A percentile compares a stretch with the other conserved stretches of the same genome.
These are phyloP conservation scores for Quadroppia sp. DNA, from an alignment of 2,888 invertebrate species.

Conservation along the genomic window DNA sequence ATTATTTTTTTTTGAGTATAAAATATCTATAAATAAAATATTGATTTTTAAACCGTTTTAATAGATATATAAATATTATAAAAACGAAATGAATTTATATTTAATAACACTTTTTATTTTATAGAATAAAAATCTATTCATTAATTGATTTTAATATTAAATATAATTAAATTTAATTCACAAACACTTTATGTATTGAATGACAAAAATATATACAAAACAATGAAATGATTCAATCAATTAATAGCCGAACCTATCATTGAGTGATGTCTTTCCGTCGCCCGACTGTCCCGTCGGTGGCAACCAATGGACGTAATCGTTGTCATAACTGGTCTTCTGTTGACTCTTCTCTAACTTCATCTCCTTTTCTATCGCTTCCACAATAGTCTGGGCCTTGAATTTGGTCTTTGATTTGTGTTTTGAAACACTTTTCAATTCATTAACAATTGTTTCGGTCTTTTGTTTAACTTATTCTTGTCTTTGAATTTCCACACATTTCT, in stretches of 20 bases:
- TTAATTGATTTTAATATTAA: not conserved
- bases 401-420: constrained; percentile 17
- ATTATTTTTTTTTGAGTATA: no score
- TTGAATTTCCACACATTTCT: not conserved
- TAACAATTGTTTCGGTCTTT: constrained; percentile 12
- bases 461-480: not conserved
- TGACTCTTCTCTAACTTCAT: constrained; percentile 29
- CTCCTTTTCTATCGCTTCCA: constrained; percentile 37
- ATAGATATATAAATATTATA: no score
- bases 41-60: not conserved
- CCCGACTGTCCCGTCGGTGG: constrained; percentile 43
- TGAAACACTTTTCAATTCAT: not conserved
- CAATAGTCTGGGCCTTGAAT: constrained; percentile 21
- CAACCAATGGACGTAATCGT: constrained; percentile 42
- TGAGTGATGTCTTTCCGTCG: constrained; percentile 43
- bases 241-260: constrained; percentile 44
- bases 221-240: no score
- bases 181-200: no score
- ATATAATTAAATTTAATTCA: no score
- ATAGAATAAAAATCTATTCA: not conserved
- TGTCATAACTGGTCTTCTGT: not conserved
- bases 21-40: no score
- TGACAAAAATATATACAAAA: no score
- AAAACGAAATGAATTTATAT: no score
- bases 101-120: no score